A percentile compares a stretch with the other conserved stretches of the same genome.
Conservation (phyloP, 23 tunicate species). For the Styela plicata region DNA sequence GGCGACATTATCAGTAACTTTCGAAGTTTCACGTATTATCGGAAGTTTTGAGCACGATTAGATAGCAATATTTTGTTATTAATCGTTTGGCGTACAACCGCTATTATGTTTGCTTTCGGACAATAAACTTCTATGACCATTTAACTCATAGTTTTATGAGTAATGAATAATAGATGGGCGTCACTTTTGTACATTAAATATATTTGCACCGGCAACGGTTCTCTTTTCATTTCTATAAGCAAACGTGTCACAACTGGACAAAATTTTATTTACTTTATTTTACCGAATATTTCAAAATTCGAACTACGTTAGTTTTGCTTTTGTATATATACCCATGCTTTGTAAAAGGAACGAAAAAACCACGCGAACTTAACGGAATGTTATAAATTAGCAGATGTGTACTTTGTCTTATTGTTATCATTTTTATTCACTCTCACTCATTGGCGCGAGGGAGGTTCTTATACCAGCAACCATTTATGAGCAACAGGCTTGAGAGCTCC, state of each 20-base stretch:
- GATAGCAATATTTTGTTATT: not conserved
- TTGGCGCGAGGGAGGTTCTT: too few species aligned
- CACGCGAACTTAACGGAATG: too few species aligned
- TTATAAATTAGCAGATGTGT: too few species aligned
- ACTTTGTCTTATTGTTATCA: too few species aligned
- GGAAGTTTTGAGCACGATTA: too few species aligned
- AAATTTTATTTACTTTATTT: not conserved
- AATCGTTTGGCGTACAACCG: not conserved
- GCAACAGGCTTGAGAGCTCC: too few species aligned
- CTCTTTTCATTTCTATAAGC: not conserved
- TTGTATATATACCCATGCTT: not conserved
- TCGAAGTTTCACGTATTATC: too few species aligned
- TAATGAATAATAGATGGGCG: not conserved
- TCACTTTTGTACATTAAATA: not conserved
- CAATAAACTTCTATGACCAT: not conserved
- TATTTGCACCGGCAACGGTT: not conserved
- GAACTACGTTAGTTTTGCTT: not conserved
- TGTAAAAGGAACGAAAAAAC: too few species aligned
- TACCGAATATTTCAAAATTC: not conserved
- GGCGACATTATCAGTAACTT: too few species aligned
- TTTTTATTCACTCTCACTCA: too few species aligned
- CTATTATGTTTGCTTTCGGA: not conserved
- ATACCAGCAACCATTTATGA: too few species aligned
- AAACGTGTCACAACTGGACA: not conserved
- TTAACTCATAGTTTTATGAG: not conserved